phyloP scores from a whole-genome alignment of 1,140 invertebrate genomes.

The Oryctes rhinoceros region DNA sequence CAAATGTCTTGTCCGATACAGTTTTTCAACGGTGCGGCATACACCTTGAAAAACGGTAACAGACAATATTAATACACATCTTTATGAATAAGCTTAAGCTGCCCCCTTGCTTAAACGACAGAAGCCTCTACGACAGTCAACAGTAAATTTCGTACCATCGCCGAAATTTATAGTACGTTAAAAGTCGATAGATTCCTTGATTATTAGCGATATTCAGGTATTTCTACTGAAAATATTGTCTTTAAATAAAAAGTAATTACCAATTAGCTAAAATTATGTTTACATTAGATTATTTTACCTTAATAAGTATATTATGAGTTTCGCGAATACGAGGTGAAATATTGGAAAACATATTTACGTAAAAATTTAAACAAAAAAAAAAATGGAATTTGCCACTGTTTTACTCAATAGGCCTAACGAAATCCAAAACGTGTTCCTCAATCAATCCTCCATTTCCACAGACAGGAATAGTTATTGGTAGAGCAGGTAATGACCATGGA shows the following conservation, averaged over 20 bases:
- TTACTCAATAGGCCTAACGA: conserved; percentile 45
- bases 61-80: conserved; percentile 26
- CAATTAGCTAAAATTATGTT: conserved; percentile 11
- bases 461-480: conserved; percentile 50
- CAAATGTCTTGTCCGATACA: neutral
- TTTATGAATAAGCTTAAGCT: conserved; percentile 55
- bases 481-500: conserved; percentile 46
- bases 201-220: conserved; percentile 15
- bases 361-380: conserved; percentile 38
- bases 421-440: conserved; percentile 54
- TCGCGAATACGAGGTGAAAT: neutral
- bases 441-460: conserved; percentile 45
- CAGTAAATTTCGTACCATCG: neutral
- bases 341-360: neutral
- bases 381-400: conserved; percentile 1
- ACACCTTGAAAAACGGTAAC: neutral
- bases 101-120: conserved; percentile 55
- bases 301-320: neutral
- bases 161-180: neutral
- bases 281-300: neutral
- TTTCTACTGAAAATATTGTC: conserved; percentile 11
- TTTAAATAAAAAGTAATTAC: neutral
- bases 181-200: conserved; percentile 5
- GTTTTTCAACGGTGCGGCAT: neutral
- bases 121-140: conserved; percentile 16